Base-by-base conservation (phyloP, 2,113 vertebrate genomes). In the Misgurnus anguillicaudatus region DNA sequence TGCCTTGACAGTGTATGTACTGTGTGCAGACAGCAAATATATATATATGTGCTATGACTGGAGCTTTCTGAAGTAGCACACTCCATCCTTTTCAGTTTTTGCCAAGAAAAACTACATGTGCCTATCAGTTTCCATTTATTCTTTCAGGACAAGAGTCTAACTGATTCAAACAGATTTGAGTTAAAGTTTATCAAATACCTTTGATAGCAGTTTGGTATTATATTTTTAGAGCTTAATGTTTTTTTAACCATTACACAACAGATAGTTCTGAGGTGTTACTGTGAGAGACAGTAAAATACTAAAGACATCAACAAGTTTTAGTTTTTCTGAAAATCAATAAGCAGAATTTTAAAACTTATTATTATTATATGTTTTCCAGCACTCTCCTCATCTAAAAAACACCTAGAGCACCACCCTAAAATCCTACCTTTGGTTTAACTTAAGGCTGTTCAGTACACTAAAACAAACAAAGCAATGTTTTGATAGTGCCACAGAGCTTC, bases 1-100 rank as follows among this genome's bases (percentile, higher is more conserved):
- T 47, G 57, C 8, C 24, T 74, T 60, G 42, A 62, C 24, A 60
- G 58, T 61, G 57, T 62, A 24, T 58, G 45, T 57, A 42, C 53
- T 42, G 17, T 41, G 17, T 21, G n/a, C 48, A 21, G 69, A n/a
- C 31, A 21, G 69, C 36, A 72, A 42, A 58, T 58, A 58, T 41
- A 72, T 16, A 41, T 55, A 38, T 70, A 70, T 36, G 1, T 17
- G 3, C 5, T 16, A 17, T 17, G 6, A 55, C 16, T 6, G 14
- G n/a, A 17, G 53, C n/a, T 57, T 57, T 7, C 19, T 57, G 7
- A 57, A 19, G 53, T 57, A 8, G 48, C 16, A 70, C 42, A 51
- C 24, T n/a, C 31, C 0, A 0, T 11, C 68, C 16, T 14, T 55
- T 67, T 47, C 16, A 69, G 45, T 67, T 67, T 67, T 47, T 24